Percentiles rank a stretch among this genome's conserved stretches.
Evolutionary conservation across 1,140 invertebrate genomes (phyloP).

Genomic region (Akabosia matsudoensis): DNA sequence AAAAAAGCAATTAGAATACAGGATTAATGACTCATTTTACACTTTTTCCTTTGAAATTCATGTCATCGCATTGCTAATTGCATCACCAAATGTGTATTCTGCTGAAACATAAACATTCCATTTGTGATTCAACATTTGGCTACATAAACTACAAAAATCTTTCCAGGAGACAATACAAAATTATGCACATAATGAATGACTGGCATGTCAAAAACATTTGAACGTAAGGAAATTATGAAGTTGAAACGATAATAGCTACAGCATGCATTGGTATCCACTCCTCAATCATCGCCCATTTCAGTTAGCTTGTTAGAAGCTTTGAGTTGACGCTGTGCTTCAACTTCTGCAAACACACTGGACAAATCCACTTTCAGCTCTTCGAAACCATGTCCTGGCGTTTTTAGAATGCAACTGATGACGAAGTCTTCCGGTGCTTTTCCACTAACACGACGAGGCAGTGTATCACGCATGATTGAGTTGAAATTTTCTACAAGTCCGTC

Average conservation of each 20-base stretch:
- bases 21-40: no score
- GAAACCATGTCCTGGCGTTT: background rate
- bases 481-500: slow-evolving; percentile 71
- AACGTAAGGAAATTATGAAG: no score
- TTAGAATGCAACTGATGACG: slow-evolving; percentile 60
- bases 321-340: background rate
- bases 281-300: background rate
- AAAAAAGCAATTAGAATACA: no score
- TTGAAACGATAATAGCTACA: no score
- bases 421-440: slow-evolving; percentile 58
- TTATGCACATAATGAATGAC: background rate
- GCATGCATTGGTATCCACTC: no score
- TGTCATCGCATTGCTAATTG: no score
- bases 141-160: background rate
- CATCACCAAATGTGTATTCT: background rate
- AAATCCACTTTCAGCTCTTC: background rate
- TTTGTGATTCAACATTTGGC: background rate
- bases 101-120: background rate
- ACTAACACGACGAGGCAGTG: slow-evolving; percentile 61
- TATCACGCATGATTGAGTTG: slow-evolving; percentile 59
- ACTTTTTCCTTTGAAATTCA: no score
- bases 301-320: background rate
- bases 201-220: background rate
- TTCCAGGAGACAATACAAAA: background rate
- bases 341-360: background rate